Conservation (phyloP, 2,797 vertebrate genomes). For the Lepus townsendii region DNA sequence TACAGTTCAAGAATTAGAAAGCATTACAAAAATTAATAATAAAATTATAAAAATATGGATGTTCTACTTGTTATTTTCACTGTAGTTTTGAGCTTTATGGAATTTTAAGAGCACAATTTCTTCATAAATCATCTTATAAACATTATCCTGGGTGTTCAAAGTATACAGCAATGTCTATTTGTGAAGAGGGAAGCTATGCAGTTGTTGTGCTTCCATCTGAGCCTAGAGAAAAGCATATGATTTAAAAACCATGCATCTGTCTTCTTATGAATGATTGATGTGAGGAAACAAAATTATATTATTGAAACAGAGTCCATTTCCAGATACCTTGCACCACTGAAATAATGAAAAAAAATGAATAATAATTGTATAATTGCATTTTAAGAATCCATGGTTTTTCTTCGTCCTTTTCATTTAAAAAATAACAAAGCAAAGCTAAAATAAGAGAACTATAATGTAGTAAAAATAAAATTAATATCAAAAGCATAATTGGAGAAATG, state of each 20-base stretch:
- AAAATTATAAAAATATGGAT: constrained; percentile 51
- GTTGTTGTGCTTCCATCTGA: neutral
- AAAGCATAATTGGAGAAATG: neutral
- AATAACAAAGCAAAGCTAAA: constrained; percentile 44
- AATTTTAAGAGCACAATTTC: constrained; percentile 53
- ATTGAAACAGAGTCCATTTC: neutral
- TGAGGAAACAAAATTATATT: neutral
- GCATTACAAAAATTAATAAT: constrained; percentile 55
- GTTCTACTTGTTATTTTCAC: neutral
- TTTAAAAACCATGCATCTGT: neutral
- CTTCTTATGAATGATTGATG: neutral
- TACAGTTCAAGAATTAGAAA: constrained; percentile 67
- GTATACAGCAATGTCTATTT: neutral
- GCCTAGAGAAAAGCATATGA: neutral
- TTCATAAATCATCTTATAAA: constrained; percentile 52
- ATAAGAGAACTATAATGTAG: neutral
- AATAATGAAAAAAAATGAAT: neutral
- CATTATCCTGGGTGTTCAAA: neutral
- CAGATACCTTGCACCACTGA: neutral
- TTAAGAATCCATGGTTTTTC: neutral
- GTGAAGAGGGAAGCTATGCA: neutral
- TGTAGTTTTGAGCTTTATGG: neutral
- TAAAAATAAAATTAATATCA: neutral
- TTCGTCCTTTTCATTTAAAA: constrained; percentile 28
- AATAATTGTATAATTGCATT: neutral